Percentiles rank a stretch among this genome's conserved stretches.
Evolutionary conservation across 2,113 vertebrate genomes (phyloP).

Genomic region (Spheniscus mendiculus): DNA sequence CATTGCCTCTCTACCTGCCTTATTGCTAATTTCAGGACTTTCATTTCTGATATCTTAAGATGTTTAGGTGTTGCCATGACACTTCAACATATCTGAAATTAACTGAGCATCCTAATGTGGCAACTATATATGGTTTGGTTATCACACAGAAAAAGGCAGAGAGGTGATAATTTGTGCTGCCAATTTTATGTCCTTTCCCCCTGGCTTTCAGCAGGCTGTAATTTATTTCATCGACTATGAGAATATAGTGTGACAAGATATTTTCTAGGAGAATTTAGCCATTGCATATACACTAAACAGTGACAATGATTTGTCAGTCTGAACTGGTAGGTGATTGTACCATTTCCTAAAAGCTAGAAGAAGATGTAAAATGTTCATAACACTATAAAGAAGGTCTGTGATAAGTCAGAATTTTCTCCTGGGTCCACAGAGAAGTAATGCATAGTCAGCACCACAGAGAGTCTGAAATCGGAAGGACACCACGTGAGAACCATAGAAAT

Average conservation of each 20-base stretch:
- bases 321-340: neutral
- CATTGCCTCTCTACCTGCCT: neutral
- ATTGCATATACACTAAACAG: neutral
- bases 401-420: neutral
- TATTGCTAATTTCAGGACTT: neutral
- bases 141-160: neutral
- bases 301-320: neutral
- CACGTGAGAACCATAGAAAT: accelerated
- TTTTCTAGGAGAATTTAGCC: neutral
- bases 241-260: neutral
- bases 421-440: neutral
- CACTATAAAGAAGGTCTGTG: neutral
- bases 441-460: neutral
- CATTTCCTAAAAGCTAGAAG: neutral
- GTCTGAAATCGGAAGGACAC: accelerated
- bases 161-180: neutral
- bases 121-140: neutral
- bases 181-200: neutral
- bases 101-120: neutral
- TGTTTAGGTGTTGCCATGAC: neutral
- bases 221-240: neutral
- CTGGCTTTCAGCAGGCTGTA: neutral
- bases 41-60: neutral
- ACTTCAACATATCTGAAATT: neutral
- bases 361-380: neutral